phyloP scores from a whole-genome alignment of 1,140 invertebrate species.

The Trichomalopsis sarcophagae region DNA sequence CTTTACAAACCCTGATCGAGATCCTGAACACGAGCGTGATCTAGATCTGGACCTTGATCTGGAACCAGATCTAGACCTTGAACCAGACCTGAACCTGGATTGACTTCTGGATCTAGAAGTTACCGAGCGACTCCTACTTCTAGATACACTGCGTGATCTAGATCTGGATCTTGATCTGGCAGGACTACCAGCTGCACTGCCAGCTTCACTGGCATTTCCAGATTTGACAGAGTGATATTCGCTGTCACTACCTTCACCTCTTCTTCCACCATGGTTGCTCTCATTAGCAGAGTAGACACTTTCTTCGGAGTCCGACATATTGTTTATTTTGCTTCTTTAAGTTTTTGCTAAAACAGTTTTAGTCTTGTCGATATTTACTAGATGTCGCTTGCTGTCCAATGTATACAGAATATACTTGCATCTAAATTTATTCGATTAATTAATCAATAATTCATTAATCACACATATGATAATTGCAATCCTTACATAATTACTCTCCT shows the following conservation, averaged over 20 bases:
- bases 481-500: too few relatives aligned
- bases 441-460: too few relatives aligned
- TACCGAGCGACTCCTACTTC: constrained; percentile 60
- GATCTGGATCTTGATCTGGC: constrained; percentile 52
- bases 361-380: too few relatives aligned
- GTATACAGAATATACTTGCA: too few relatives aligned
- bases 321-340: not conserved
- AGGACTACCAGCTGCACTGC: constrained; percentile 60
- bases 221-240: constrained; percentile 61
- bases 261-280: constrained; percentile 55
- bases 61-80: constrained; percentile 50
- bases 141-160: constrained; percentile 53
- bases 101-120: constrained; percentile 58
- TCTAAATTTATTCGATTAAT: too few relatives aligned
- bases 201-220: constrained; percentile 52
- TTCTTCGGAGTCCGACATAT: constrained; percentile 67
- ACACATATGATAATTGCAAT: too few relatives aligned
- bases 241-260: constrained; percentile 55
- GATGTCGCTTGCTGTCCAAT: too few relatives aligned
- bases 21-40: constrained; percentile 55
- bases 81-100: constrained; percentile 59
- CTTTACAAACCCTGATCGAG: constrained; percentile 53
- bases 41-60: constrained; percentile 51
- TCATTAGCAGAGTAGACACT: constrained; percentile 67
- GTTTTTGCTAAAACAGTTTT: too few relatives aligned